Conservation (phyloP, 2,113 vertebrate genomes). For the Corythornis cristatus region DNA sequence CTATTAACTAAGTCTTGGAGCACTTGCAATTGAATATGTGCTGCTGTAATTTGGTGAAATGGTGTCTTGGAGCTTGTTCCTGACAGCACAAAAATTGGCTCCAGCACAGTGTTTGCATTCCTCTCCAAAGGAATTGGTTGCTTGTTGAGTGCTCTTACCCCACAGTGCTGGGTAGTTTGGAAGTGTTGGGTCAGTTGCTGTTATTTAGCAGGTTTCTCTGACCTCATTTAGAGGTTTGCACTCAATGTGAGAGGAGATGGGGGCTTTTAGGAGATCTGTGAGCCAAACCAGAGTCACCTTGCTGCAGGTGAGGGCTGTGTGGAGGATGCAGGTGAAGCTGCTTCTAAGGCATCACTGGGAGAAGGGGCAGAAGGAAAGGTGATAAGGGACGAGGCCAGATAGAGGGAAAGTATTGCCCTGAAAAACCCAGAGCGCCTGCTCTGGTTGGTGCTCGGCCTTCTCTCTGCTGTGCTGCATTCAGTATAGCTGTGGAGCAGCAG, state of each 20-base stretch:
- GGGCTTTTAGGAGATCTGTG: background rate
- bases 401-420: background rate
- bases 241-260: accelerated
- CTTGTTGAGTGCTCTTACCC: background rate
- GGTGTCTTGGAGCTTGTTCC: background rate
- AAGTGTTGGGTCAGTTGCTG: background rate
- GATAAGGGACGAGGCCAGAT: background rate
- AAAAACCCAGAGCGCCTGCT: background rate
- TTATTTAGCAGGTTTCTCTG: background rate
- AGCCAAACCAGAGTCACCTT: background rate
- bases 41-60: background rate
- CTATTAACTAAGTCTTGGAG: background rate
- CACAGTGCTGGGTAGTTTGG: accelerated
- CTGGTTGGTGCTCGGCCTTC: background rate
- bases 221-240: background rate
- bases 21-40: background rate
- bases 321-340: accelerated
- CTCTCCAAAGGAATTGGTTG: accelerated
- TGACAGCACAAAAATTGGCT: background rate
- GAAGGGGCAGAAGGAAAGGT: background rate
- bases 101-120: accelerated
- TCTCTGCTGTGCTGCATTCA: background rate
- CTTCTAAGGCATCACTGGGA: accelerated
- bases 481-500: accelerated
- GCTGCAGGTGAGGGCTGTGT: background rate